Conservation (phyloP, 1,140 invertebrate species). For the Heliconius melpomene region DNA sequence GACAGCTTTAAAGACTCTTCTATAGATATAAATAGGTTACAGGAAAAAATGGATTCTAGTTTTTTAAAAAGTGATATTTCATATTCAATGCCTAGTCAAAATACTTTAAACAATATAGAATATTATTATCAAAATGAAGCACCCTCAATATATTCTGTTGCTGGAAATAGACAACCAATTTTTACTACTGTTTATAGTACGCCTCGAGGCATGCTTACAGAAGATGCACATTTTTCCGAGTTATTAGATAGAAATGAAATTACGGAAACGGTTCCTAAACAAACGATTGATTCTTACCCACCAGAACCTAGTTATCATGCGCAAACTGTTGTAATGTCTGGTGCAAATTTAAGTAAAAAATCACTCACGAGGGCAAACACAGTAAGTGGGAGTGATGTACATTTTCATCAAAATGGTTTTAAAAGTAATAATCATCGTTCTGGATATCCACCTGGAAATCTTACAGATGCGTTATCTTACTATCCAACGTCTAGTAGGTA, state of each 20-base stretch:
- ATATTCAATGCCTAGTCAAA: constrained; percentile 57
- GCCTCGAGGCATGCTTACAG: constrained; percentile 82
- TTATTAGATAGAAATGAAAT: constrained; percentile 85
- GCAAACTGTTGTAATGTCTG: constrained; percentile 79
- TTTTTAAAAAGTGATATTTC: constrained; percentile 62
- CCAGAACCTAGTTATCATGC: constrained; percentile 81
- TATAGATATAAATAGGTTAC: constrained; percentile 61
- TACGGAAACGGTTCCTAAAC: constrained; percentile 73
- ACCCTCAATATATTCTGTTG: constrained; percentile 88
- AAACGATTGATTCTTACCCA: constrained; percentile 74
- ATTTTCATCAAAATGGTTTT: constrained; percentile 85
- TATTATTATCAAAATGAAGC: constrained; percentile 84
- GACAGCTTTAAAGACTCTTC: constrained; percentile 55
- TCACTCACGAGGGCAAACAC: constrained; percentile 80
- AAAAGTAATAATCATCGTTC: constrained; percentile 84
- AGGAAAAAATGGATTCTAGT: constrained; percentile 60
- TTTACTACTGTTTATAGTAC: constrained; percentile 88
- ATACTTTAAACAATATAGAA: constrained; percentile 73
- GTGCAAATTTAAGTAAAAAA: constrained; percentile 62
- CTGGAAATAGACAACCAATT: constrained; percentile 85
- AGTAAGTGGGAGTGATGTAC: constrained; percentile 80
- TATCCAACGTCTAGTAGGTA: constrained; percentile 87
- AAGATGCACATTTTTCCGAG: constrained; percentile 85
- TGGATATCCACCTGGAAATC: constrained; percentile 87
- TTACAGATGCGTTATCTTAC: constrained; percentile 88